Evolutionary conservation across 2,797 vertebrate species (phyloP), one percentile per base, ranked within the genome.

Genomic region (Notolabrus celidotus): DNA sequence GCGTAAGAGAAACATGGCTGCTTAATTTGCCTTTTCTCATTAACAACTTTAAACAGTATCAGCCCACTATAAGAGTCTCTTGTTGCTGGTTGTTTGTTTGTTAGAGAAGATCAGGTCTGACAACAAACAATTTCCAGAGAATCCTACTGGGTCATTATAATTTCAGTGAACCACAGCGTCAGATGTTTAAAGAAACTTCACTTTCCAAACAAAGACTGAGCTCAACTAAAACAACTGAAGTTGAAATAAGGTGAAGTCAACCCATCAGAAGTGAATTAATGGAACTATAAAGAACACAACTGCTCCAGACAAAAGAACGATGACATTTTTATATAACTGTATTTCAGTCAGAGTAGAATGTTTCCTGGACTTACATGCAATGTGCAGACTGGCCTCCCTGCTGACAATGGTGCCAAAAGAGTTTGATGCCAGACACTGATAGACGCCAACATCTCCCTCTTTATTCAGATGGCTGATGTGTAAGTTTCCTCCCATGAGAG

Each of bases 401-500:
- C 97, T 98, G 84, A 98, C 88, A 3, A 97, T 93, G 0, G 96
- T 97, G 85, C 97, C 97, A 3, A 99, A 95, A 0, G 96, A 95
- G 90, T 98, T 98, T 57, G 96, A 95, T 53, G 97, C 96, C 81
- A 97, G 88, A 85, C 97, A 99, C 86, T 98, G 97, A 91, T 97
- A 99, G 1, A 91, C 93, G 31, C 97, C 97, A 62, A 94, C 79
- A 65, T 99, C 96, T 71, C 94, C 95, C 64, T 93, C 96, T 91
- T 95, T 96, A 81, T 95, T 97, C 77, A 97, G 95, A 60, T 92
- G 94, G 88, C 89, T 95, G 94, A 98, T 97, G 90, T 94, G 91
- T 78, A 99, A 89, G 92, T 92, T 97, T 82, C 96, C 96, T 89
- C 96, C 96, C 70, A 94, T 89, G 69, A 96, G 74, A 62, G 94